A percentile compares a stretch with the other conserved stretches of the same genome.
Conservation (phyloP, 2,888 invertebrate genomes). For the Lasius platythorax region DNA sequence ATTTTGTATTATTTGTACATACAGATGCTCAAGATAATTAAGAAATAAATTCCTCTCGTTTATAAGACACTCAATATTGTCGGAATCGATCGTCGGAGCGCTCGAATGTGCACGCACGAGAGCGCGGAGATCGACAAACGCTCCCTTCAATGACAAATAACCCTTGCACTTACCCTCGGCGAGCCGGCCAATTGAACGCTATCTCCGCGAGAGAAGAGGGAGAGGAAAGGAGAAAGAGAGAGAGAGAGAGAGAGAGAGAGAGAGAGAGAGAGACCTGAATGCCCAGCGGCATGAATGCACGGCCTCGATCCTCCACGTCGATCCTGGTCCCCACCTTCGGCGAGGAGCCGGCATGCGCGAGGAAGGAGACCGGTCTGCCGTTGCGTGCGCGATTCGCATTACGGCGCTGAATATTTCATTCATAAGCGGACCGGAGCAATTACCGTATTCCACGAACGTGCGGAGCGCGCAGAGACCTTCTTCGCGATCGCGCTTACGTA, state of each 20-base stretch:
- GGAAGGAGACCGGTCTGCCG: slow-evolving; percentile 72
- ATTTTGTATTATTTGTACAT: background rate
- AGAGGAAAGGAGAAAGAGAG: slow-evolving; percentile 28
- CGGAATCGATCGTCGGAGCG: background rate
- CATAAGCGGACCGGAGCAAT: slow-evolving; percentile 79
- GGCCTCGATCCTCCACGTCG: slow-evolving; percentile 64
- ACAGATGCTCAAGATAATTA: background rate
- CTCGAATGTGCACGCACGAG: background rate
- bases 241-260: slow-evolving; percentile 6
- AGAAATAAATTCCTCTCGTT: background rate
- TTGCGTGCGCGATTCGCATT: slow-evolving; percentile 83
- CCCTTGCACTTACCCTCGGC: slow-evolving; percentile 12
- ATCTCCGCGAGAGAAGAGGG: slow-evolving; percentile 32
- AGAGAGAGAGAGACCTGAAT: slow-evolving; percentile 27
- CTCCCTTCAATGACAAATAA: slow-evolving; percentile 23
- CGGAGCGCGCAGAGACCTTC: slow-evolving; percentile 46
- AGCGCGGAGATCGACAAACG: slow-evolving; percentile 5
- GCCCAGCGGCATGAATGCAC: slow-evolving; percentile 49
- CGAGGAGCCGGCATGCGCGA: slow-evolving; percentile 58
- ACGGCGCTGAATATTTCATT: slow-evolving; percentile 85
- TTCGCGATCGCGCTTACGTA: slow-evolving; percentile 60
- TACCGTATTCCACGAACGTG: slow-evolving; percentile 78
- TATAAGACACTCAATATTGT: background rate
- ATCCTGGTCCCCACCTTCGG: slow-evolving; percentile 34
- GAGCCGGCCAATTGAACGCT: slow-evolving; percentile 37